These are phyloP conservation scores for Poecilobothrus nobilitatus DNA, from an alignment of 2,888 invertebrate species.

Conservation along the genomic window DNA sequence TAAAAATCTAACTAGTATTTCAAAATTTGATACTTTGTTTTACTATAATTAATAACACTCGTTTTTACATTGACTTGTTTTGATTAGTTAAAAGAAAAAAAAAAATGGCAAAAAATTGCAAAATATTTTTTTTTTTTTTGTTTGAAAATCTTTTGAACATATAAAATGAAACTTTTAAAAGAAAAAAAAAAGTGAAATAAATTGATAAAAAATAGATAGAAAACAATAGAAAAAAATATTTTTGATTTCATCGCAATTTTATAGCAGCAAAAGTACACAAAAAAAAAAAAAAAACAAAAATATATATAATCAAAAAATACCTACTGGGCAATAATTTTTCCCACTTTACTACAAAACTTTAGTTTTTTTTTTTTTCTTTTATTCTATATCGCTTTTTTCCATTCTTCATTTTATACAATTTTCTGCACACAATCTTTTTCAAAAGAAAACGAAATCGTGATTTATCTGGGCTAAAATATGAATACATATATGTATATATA, in stretches of 20 bases:
- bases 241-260: not conserved
- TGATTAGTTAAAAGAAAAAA: no score
- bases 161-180: not conserved
- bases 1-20: no score
- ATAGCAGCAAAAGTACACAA: no score
- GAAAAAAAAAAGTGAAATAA: not conserved
- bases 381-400: no score
- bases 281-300: not conserved
- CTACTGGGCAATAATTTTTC: slow-evolving; percentile 5
- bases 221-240: not conserved
- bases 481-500: no score
- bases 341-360: not conserved
- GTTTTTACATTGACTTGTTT: no score
- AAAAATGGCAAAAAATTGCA: no score
- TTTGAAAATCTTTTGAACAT: no score
- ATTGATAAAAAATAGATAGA: not conserved
- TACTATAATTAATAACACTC: no score
- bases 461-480: not conserved
- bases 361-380: not conserved
- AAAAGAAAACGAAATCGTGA: slow-evolving; percentile 1
- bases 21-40: no score
- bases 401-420: not conserved
- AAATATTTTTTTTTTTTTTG: no score
- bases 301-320: not conserved
- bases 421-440: not conserved